Percentiles rank a stretch among this genome's conserved stretches.
Conservation (phyloP, 1,140 invertebrate species). For the Pristionchus pacificus region DNA sequence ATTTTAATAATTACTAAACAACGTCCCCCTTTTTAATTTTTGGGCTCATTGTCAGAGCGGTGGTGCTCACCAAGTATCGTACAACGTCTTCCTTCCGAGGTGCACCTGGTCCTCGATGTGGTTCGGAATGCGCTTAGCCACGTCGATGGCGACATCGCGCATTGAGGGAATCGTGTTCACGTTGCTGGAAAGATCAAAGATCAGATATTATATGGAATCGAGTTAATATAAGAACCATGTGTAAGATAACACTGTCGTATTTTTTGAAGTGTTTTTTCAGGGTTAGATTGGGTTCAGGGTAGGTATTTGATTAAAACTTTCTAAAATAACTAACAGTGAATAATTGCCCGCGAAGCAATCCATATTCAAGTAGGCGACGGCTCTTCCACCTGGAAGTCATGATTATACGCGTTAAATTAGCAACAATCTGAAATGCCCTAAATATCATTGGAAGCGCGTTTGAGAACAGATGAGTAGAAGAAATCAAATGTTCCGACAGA, state of each 20-base stretch:
- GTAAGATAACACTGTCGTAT: too few relatives aligned
- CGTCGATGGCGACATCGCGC: slow-evolving; percentile 8
- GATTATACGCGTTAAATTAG: too few relatives aligned
- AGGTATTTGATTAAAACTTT: too few relatives aligned
- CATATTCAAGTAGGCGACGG: slow-evolving; percentile 53
- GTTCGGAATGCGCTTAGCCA: slow-evolving; percentile 23
- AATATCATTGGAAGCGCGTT: too few relatives aligned
- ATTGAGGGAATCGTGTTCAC: slow-evolving; percentile 22
- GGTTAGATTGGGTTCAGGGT: too few relatives aligned
- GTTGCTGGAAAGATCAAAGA: slow-evolving; percentile 16
- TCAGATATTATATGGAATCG: background rate
- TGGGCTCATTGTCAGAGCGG: too few relatives aligned
- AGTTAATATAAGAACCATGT: background rate
- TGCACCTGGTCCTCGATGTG: slow-evolving; percentile 11
- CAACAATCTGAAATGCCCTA: too few relatives aligned
- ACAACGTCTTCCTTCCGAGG: slow-evolving; percentile 21
- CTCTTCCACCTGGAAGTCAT: slow-evolving; percentile 38
- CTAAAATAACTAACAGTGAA: slow-evolving; percentile 36
- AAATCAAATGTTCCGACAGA: too few relatives aligned
- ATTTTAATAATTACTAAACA: background rate
- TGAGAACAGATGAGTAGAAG: too few relatives aligned
- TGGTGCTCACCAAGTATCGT: slow-evolving; percentile 35
- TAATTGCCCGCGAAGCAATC: slow-evolving; percentile 41
- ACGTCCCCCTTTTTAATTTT: too few relatives aligned
- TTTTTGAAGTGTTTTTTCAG: too few relatives aligned